Base-by-base conservation (phyloP, 2,888 invertebrate species). In the Siphonodentalium dalli region DNA sequence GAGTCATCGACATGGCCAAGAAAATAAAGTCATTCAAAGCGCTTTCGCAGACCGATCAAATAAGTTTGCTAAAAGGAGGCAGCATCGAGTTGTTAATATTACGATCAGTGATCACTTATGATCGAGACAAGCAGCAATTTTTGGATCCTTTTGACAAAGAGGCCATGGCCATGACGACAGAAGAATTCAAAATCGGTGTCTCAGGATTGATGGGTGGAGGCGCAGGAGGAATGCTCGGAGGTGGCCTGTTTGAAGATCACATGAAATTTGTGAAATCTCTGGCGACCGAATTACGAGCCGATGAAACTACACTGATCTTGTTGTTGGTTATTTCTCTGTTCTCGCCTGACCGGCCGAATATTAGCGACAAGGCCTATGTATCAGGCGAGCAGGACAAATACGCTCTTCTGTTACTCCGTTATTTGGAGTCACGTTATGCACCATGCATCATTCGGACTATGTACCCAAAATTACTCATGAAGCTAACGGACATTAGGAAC, bases 61-160 rank as follows among this genome's bases (percentile, higher is more conserved):
- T 93, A 54, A 88, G 89, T 23, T 83, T 94, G 28, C 82, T 95
- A n/a, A 95, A 94, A 81, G 96, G 96, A 2, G 94, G 96, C 1
- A 94, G 94, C 75, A 94, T 93, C 41, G 97, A 98, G 83, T 91
- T 98, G 88, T 90, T 98, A 89, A 91, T 98, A 59, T 87, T 98
- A 45, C 86, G 95, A 24, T 93, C 95, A 66, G 93, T 93, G 0
- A 90, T 94, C 86, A 91, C 90, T 42, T 98, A 93, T 77, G 95
- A 98, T 79, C 89, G 89, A 6, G 92, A 91, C 69, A 88, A 90
- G 70, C 90, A 92, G 72, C 90, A 90, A 54, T 98, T 97, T 93
- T 90, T 90, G 85, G 81, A 81, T 58, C 80, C 80, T 27, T 67
- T 61, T 40, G 81, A 81, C 61, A 80, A 78, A 49, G 74, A 74